phyloP scores from a whole-genome alignment of 2,797 vertebrate genomes.

The Atherinosoma microstoma region DNA sequence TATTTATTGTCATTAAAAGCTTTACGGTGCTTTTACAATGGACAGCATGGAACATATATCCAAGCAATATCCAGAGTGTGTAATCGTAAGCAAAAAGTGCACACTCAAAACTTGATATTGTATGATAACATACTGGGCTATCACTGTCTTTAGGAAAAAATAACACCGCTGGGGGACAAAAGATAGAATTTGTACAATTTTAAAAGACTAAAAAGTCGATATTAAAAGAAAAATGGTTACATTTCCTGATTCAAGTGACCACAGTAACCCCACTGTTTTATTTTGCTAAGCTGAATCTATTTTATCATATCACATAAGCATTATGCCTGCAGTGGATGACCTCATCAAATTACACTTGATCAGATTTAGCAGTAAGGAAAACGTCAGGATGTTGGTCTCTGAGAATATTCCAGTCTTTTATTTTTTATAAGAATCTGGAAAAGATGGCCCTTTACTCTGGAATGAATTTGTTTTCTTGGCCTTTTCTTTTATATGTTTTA shows the following conservation, averaged over 20 bases:
- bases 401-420: neutral
- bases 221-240: neutral
- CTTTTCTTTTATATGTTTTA: neutral
- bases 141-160: neutral
- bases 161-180: neutral
- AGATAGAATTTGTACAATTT: neutral
- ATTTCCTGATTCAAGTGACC: neutral
- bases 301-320: too few species aligned
- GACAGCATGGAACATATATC: conserved; percentile 16
- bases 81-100: conserved; percentile 17
- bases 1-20: conserved; percentile 25
- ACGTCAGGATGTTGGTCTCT: neutral
- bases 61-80: conserved; percentile 22
- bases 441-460: neutral
- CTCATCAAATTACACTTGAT: neutral
- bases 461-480: neutral
- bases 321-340: neutral
- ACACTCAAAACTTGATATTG: neutral
- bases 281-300: neutral
- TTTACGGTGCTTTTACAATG: conserved; percentile 25
- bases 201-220: neutral
- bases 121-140: neutral
- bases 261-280: neutral
- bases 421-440: neutral
- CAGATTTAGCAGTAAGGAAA: neutral